A percentile compares a stretch with the other conserved stretches of the same genome.
phyloP scores from a whole-genome alignment of 1,140 invertebrate species.

The Caerostris extrusa region DNA sequence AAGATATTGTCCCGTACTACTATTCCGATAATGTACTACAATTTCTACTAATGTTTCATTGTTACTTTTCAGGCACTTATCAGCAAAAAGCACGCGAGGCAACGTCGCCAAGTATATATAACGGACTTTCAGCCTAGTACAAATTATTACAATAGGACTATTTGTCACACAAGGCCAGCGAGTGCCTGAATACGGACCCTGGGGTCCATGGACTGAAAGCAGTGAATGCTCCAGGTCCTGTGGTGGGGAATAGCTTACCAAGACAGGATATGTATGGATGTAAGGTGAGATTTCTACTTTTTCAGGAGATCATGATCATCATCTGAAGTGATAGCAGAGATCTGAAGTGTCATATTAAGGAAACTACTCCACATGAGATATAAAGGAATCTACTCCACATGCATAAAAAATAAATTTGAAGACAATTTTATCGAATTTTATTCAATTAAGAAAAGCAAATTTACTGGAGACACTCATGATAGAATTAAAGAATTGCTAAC shows the following conservation, averaged over 20 bases:
- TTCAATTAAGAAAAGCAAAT: no score
- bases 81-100: neutral
- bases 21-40: neutral
- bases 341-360: no score
- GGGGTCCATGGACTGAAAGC: constrained; percentile 87
- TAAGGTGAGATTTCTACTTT: constrained; percentile 69
- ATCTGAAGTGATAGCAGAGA: no score
- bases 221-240: constrained; percentile 92
- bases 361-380: no score
- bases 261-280: constrained; percentile 79
- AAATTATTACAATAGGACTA: neutral
- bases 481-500: no score
- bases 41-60: neutral
- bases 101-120: neutral
- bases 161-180: neutral
- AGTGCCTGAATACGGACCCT: constrained; percentile 79
- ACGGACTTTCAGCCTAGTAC: neutral
- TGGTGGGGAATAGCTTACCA: constrained; percentile 90
- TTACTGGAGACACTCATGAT: no score
- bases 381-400: no score
- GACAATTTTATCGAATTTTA: no score
- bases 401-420: no score
- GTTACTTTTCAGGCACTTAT: neutral
- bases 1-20: neutral
- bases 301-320: no score